Evolutionary conservation across 2,888 invertebrate species (phyloP), one percentile per base, ranked within the genome.

Genomic region (Epinotia brunnichana): DNA sequence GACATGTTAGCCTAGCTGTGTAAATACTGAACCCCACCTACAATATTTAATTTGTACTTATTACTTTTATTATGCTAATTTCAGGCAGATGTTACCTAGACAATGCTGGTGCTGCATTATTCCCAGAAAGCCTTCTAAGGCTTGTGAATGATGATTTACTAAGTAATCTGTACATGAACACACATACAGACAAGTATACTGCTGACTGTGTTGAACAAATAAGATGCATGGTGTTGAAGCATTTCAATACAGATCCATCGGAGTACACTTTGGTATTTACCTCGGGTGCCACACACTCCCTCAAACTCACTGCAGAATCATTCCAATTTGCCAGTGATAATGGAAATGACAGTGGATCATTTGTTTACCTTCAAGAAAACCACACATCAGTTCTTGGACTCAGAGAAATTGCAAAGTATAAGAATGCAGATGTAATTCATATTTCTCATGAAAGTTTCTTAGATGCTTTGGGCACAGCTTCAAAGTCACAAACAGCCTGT

Each of bases 351-450:
- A 81, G 82, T 73, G 97, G 97, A 2, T 91, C 94, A 66, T 97
- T 98, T 84, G 94, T 95, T 10, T 98, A 98, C 85, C 92, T 97
- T 68, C 95, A 96, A 84, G 98, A 99, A 86, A 99, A 97, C 85
- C 99, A 99, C 85, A 99, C 99, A 0, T 99, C 99, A 1, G 98
- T 98, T 0, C 92, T 99, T 74, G 99, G 99, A 13, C 96, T 99
- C 95, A 94, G 99, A 83, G 97, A 96, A 86, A 83, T 96, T 69
- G 96, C 96, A 2, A 81, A 87, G 74, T 87, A 90, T n/a, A 94
- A 89, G 77, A 94, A 94, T 74, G 93, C 93, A 15, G 87, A 94
- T 68, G 85, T 95, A 19, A 88, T 92, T 74, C 94, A 95, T 74
- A 87, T 97, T 54, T 90, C 93, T 48, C 94, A 94, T 78, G 87